These are phyloP conservation scores for Drosophila watanabei DNA, from an alignment of 1,140 invertebrate genomes.

Conservation along the genomic window DNA sequence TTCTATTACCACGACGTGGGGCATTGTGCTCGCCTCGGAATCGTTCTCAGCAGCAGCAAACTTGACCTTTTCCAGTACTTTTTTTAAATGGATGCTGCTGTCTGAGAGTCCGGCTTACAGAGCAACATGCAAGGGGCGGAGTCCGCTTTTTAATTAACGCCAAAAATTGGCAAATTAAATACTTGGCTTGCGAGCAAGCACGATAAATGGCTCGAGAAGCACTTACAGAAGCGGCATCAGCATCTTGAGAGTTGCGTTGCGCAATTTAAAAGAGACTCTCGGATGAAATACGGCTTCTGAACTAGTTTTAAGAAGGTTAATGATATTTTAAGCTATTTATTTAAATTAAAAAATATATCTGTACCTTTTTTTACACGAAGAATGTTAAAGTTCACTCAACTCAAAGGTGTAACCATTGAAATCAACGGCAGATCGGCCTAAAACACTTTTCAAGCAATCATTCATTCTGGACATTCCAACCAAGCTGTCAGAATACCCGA, in stretches of 20 bases:
- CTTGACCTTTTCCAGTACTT: conserved; percentile 64
- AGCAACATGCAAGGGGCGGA: conserved; percentile 55
- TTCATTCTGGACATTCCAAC: conserved; percentile 26
- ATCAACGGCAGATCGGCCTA: conserved; percentile 9
- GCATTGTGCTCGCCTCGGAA: conserved; percentile 34
- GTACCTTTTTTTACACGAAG: neutral
- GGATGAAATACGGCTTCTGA: neutral
- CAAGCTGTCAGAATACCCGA: conserved; percentile 20
- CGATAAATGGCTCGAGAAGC: conserved; percentile 21
- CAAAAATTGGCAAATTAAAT: conserved; percentile 58
- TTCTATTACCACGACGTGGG: conserved; percentile 34
- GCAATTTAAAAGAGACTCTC: neutral
- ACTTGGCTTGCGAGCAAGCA: conserved; percentile 9
- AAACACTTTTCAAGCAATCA: conserved; percentile 27
- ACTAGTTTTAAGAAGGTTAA: conserved; percentile 11
- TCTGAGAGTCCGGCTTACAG: conserved; percentile 10
- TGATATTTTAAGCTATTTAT: neutral
- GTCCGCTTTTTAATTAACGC: conserved; percentile 50
- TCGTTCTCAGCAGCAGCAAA: conserved; percentile 53
- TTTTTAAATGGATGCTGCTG: conserved; percentile 13
- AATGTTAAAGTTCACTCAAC: conserved; percentile 33
- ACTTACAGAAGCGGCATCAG: conserved; percentile 22
- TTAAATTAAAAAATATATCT: neutral
- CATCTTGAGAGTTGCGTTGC: conserved; percentile 22
- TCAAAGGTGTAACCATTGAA: neutral